phyloP scores from a whole-genome alignment of 2,113 vertebrate species.

The Grantiella picta region DNA sequence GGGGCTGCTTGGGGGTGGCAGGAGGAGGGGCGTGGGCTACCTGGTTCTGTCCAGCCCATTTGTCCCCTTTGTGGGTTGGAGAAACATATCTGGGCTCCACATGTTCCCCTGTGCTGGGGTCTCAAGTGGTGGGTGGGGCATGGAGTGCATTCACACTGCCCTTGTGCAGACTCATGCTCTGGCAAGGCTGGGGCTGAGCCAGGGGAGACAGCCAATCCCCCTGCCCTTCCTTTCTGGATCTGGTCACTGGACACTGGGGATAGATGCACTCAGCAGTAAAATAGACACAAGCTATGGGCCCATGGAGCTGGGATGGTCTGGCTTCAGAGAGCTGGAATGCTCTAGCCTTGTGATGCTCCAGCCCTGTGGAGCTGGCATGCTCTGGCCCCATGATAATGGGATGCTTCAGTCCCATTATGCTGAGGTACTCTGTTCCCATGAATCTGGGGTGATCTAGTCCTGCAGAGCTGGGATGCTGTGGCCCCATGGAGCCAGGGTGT shows the following conservation, averaged over 20 bases:
- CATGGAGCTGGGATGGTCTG: neutral
- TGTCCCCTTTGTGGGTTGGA: neutral
- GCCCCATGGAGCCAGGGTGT: too few relatives aligned
- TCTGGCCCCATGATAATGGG: neutral
- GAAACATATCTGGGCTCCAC: neutral
- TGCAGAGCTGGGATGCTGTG: neutral
- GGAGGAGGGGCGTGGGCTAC: fast-evolving
- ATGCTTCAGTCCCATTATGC: neutral
- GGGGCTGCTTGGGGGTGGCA: neutral
- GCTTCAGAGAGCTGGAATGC: neutral
- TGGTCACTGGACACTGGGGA: fast-evolving
- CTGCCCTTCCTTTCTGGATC: neutral
- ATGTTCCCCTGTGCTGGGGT: neutral
- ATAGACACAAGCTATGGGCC: fast-evolving
- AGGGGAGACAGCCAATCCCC: neutral
- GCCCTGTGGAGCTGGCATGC: neutral
- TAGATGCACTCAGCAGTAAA: neutral
- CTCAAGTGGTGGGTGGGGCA: neutral
- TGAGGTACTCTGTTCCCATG: neutral
- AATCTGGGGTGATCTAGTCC: neutral
- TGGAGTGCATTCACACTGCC: fast-evolving
- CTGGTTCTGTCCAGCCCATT: neutral
- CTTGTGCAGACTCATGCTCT: neutral
- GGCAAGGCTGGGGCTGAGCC: neutral
- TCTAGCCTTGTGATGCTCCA: neutral